A percentile compares a stretch with the other conserved stretches of the same genome.
phyloP scores from a whole-genome alignment of 2,113 vertebrate species.

The Rhegmatorhina hoffmannsi region DNA sequence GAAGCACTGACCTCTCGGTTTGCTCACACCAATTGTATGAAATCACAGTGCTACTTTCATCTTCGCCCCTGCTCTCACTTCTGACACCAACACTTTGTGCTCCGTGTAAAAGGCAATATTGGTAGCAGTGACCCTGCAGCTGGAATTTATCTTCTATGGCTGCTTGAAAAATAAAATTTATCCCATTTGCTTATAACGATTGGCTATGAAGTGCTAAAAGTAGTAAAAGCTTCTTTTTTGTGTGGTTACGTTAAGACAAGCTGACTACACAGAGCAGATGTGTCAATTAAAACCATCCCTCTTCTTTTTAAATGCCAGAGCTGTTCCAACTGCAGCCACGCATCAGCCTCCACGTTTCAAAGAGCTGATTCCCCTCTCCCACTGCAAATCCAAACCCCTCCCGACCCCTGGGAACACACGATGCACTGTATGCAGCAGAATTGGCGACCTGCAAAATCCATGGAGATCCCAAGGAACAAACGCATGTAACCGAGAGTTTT shows the following conservation, averaged over 20 bases:
- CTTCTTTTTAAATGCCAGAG: not conserved
- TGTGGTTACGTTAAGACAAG: slow-evolving; percentile 65
- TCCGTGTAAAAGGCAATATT: not conserved
- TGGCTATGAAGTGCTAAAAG: slow-evolving; percentile 61
- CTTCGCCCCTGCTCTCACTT: not conserved
- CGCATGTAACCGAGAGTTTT: not conserved
- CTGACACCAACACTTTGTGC: not conserved
- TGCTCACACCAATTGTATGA: not conserved
- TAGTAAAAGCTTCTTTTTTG: slow-evolving; percentile 63
- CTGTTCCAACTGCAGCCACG: slow-evolving; percentile 6
- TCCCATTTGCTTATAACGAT: slow-evolving; percentile 29
- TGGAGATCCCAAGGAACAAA: not conserved
- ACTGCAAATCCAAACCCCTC: not conserved
- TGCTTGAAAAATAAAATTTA: slow-evolving; percentile 56
- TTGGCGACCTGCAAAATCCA: not conserved
- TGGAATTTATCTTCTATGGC: slow-evolving; percentile 33
- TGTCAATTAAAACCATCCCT: slow-evolving; percentile 63
- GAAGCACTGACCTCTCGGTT: not conserved
- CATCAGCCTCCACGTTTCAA: not conserved
- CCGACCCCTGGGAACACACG: not conserved
- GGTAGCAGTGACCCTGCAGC: slow-evolving; percentile 53
- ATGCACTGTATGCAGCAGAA: not conserved
- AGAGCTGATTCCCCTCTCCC: not conserved
- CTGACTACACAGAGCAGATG: slow-evolving; percentile 67
- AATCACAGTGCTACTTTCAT: not conserved